Evolutionary conservation across 2,888 invertebrate species (phyloP).

Genomic region (Volucella inanis): DNA sequence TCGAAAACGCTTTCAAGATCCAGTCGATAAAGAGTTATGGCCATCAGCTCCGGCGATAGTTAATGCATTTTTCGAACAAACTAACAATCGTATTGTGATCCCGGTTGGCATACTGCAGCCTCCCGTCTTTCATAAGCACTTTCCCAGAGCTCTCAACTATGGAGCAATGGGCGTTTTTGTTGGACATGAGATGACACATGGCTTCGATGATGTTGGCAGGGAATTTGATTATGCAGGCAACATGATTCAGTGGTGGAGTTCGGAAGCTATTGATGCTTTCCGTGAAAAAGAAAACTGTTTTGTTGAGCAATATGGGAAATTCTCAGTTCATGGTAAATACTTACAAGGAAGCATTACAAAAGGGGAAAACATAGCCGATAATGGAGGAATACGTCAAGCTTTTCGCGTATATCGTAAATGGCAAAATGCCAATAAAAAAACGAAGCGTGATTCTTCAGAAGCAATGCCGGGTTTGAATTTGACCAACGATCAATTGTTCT

Average conservation of each 20-base stretch:
- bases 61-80: conserved; percentile 95
- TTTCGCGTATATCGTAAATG: conserved; percentile 75
- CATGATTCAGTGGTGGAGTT: conserved; percentile 76
- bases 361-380: conserved; percentile 76
- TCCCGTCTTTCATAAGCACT: conserved; percentile 93
- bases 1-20: conserved; percentile 84
- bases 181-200: conserved; percentile 77
- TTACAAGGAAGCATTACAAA: conserved; percentile 64
- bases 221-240: conserved; percentile 74
- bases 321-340: conserved; percentile 70
- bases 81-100: conserved; percentile 82
- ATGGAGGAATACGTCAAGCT: conserved; percentile 75
- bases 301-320: conserved; percentile 75
- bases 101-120: conserved; percentile 67
- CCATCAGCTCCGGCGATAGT: conserved; percentile 93
- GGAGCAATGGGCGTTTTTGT: conserved; percentile 76
- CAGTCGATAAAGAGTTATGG: conserved; percentile 92
- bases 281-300: conserved; percentile 75
- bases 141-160: conserved; percentile 85
- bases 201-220: conserved; percentile 75
- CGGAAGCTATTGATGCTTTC: conserved; percentile 68
- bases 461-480: conserved; percentile 70
- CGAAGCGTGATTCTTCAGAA: conserved; percentile 62
- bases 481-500: conserved; percentile 75
- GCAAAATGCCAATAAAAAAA: conserved; percentile 61